These are phyloP conservation scores for Probaryconus sp. DNA, from an alignment of 1,140 invertebrate genomes.

Conservation along the genomic window DNA sequence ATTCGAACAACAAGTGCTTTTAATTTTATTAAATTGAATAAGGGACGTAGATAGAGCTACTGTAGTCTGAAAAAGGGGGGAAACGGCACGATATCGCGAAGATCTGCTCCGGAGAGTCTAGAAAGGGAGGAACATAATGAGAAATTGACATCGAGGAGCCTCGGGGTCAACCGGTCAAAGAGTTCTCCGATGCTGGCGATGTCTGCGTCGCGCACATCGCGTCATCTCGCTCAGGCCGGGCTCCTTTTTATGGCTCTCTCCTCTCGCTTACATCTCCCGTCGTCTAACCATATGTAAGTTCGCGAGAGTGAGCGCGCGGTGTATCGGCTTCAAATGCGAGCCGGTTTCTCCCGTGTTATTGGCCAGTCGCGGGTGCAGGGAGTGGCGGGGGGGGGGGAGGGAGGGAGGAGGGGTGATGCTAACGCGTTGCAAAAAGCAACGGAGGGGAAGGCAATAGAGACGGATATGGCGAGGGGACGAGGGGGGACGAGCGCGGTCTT, in stretches of 20 bases:
- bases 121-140: conserved; percentile 65
- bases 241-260: conserved; percentile 36
- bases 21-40: too few species aligned
- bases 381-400: background rate
- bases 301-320: conserved; percentile 40
- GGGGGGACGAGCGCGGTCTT: conserved; percentile 6
- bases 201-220: conserved; percentile 56
- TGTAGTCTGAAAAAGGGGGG: conserved; percentile 9
- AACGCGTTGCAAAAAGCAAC: conserved; percentile 43
- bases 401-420: conserved; percentile 51
- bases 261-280: conserved; percentile 19
- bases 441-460: conserved; percentile 38
- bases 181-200: conserved; percentile 54
- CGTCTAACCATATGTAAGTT: conserved; percentile 43
- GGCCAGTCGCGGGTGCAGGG: conserved; percentile 41
- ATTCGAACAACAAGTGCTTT: too few species aligned
- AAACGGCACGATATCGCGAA: conserved; percentile 37
- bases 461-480: conserved; percentile 19
- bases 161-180: conserved; percentile 67
- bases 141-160: conserved; percentile 71
- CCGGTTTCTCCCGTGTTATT: conserved; percentile 65
- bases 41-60: too few species aligned
- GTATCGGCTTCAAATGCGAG: conserved; percentile 55
- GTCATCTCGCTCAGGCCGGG: conserved; percentile 38
- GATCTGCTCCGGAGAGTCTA: conserved; percentile 53